Percentiles rank a stretch among this genome's conserved stretches.
phyloP scores from a whole-genome alignment of 2,797 vertebrate species.

The Paramormyrops hopkinsi region DNA sequence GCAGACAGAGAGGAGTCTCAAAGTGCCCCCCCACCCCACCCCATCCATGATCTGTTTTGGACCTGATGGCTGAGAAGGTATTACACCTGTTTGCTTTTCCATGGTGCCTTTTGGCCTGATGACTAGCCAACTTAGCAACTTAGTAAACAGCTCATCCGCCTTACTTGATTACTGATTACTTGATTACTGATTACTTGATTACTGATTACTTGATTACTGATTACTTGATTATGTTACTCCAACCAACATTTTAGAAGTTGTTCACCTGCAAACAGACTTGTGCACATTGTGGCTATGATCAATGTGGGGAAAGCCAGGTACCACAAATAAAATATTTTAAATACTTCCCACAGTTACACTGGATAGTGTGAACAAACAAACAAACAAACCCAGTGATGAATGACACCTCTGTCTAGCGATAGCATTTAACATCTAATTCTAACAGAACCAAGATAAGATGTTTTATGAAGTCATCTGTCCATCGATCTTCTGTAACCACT shows the following conservation, averaged over 20 bases:
- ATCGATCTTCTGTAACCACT: neutral
- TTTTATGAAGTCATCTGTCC: neutral
- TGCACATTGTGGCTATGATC: neutral
- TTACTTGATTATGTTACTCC: neutral
- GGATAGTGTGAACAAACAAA: neutral
- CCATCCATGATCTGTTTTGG: slow-evolving; percentile 8
- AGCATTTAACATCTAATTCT: neutral
- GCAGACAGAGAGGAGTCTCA: neutral
- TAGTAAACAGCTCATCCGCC: neutral
- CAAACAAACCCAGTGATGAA: neutral
- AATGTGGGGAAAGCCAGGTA: neutral
- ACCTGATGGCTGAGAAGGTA: slow-evolving; percentile 34
- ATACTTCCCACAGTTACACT: slow-evolving; percentile 51
- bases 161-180: neutral
- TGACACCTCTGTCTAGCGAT: neutral
- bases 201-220: neutral
- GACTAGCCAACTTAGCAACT: neutral
- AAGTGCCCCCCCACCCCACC: neutral
- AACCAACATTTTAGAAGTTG: neutral
- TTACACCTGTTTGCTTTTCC: slow-evolving; percentile 29
- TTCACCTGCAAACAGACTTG: neutral
- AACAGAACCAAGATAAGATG: neutral
- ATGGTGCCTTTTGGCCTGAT: neutral
- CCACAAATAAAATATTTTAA: slow-evolving; percentile 44
- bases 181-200: neutral